phyloP scores from a whole-genome alignment of 2,888 invertebrate species.

The Eustalomyia histrio region DNA sequence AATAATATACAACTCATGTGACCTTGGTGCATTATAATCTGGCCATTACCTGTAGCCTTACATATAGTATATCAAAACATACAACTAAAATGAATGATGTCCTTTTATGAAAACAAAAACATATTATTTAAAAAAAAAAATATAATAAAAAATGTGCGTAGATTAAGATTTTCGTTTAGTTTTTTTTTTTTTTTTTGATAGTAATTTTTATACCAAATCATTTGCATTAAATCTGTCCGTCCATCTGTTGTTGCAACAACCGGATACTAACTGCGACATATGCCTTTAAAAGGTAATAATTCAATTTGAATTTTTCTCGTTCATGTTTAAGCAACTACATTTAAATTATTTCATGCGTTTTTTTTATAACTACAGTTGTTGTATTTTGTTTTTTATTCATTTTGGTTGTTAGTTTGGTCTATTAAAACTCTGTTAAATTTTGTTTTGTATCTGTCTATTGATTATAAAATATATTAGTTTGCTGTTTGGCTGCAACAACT shows the following conservation, averaged over 20 bases:
- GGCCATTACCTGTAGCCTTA: not conserved
- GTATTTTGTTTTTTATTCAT: not conserved
- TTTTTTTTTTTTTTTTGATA: constrained; percentile 59
- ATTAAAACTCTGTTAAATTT: constrained; percentile 24
- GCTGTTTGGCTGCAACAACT: constrained; percentile 17
- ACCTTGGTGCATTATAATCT: not conserved
- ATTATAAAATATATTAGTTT: constrained; percentile 41
- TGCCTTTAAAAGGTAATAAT: constrained; percentile 64
- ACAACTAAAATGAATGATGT: constrained; percentile 34
- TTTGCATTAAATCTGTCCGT: constrained; percentile 20
- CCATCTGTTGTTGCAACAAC: constrained; percentile 40
- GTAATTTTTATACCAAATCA: constrained; percentile 45
- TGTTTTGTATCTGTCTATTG: constrained; percentile 29
- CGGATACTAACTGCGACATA: constrained; percentile 62
- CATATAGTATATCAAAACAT: constrained; percentile 8
- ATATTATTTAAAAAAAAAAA: constrained; percentile 15
- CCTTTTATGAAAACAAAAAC: constrained; percentile 30
- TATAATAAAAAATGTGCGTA: constrained; percentile 49
- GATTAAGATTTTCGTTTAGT: constrained; percentile 29
- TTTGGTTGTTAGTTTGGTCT: constrained; percentile 8
- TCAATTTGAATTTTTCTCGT: constrained; percentile 49
- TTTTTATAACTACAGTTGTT: not conserved
- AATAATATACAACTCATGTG: no score
- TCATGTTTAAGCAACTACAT: constrained; percentile 28
- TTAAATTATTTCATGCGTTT: constrained; percentile 59